Conservation (phyloP, 2,113 vertebrate species). For the Australoheros scitulus region DNA sequence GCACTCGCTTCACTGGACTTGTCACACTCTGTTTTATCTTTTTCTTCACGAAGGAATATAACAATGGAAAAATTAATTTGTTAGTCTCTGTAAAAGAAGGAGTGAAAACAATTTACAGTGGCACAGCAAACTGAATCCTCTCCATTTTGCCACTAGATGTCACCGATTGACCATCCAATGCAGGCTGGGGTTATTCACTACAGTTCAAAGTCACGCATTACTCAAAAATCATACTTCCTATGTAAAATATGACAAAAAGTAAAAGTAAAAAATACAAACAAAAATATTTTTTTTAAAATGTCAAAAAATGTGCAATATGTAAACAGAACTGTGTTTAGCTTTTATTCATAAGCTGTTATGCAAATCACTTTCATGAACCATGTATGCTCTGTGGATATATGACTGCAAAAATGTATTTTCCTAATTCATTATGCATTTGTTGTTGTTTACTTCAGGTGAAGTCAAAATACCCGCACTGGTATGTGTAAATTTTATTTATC, state of each 20-base stretch:
- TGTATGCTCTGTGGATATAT: background rate
- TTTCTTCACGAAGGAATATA: background rate
- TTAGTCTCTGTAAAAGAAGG: background rate
- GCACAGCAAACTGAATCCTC: background rate
- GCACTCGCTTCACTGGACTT: background rate
- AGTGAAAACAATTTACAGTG: background rate
- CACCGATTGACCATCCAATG: slow-evolving; percentile 54
- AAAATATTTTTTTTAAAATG: background rate
- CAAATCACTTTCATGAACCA: background rate
- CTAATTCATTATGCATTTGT: background rate
- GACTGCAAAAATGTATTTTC: background rate
- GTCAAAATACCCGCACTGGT: background rate
- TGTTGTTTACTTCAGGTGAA: background rate
- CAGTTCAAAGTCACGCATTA: background rate
- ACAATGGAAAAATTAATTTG: background rate
- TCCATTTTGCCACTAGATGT: slow-evolving; percentile 66
- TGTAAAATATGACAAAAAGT: background rate
- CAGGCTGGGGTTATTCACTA: background rate
- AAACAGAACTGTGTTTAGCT: background rate
- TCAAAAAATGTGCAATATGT: background rate
- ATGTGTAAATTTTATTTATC: background rate
- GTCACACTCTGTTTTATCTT: background rate
- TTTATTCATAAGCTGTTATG: background rate
- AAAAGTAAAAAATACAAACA: background rate
- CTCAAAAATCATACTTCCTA: background rate